phyloP scores from a whole-genome alignment of 2,113 vertebrate species.

The Prionailurus viverrinus region DNA sequence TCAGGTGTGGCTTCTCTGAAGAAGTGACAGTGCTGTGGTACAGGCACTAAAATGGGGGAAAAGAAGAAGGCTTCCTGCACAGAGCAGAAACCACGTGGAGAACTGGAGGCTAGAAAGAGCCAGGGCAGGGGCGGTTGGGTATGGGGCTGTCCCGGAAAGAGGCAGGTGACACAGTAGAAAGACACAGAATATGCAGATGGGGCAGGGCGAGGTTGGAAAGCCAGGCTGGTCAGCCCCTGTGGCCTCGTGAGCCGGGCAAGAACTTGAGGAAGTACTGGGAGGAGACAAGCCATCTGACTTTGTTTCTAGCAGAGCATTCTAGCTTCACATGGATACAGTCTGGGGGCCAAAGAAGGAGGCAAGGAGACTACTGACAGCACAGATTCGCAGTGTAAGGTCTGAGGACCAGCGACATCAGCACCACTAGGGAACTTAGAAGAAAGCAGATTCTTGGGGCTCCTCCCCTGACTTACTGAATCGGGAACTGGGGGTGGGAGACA shows the following conservation, averaged over 20 bases:
- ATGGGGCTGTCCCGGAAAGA: rapidly evolving
- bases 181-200: too few relatives aligned
- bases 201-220: not conserved
- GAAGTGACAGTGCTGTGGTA: not conserved
- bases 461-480: not conserved
- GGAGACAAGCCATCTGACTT: not conserved
- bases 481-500: rapidly evolving
- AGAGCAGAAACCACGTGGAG: not conserved
- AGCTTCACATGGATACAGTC: not conserved
- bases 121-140: too few relatives aligned
- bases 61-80: not conserved
- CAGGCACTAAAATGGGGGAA: not conserved
- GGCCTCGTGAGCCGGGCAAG: not conserved
- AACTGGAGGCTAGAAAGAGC: not conserved
- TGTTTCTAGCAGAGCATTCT: not conserved
- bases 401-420: not conserved
- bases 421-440: not conserved
- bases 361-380: too few relatives aligned
- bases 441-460: not conserved
- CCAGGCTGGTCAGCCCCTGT: rapidly evolving
- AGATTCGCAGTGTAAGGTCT: not conserved
- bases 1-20: not conserved
- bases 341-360: not conserved
- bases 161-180: not conserved
- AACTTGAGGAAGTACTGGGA: too few relatives aligned